Evolutionary conservation across 2,888 invertebrate genomes (phyloP), one percentile per base, ranked within the genome.

Genomic region (Drosophila mercatorum): DNA sequence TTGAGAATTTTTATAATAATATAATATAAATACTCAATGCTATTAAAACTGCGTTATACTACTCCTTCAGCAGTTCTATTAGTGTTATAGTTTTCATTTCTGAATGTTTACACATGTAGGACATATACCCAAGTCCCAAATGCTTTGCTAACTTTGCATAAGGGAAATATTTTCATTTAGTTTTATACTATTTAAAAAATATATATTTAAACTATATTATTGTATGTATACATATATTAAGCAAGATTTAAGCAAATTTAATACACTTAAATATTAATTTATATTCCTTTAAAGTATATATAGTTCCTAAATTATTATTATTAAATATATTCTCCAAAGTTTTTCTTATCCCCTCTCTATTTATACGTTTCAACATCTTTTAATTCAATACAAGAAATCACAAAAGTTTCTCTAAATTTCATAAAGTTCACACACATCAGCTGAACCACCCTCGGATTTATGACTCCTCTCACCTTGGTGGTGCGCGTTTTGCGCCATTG

Each of bases 401-500:
- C 34, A 4, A 8, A 17, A 17, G 11, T 28, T 4, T 31, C 5
- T 56, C 3, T 8, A 3, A 8, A 14, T 26, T 43, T 55, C 7
- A n/a, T 28, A 6, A 4, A 8, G 26, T 4, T 46, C 14, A 36
- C 34, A n/a, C 49, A 31, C n/a, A 26, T 8, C 47, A 43, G 8
- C 58, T 1, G 43, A 61, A 4, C 61, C 17, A 26, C 74, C 79
- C 74, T 76, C 68, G 68, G 43, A 26, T n/a, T 51, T 40, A 14
- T n/a, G 53, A 17, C 43, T 64, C 40, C 80, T 77, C 78, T 77
- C 78, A 87, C 86, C 86, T 87, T 87, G 67, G 91, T 88, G 70
- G 89, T 81, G 71, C 85, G 85, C 64, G 80, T 91, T 77, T 90
- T 91, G 71, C 75, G 90, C 91, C 91, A 91, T 75, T 90, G 87